Base-by-base conservation (phyloP, 2,888 invertebrate genomes). In the Pachymerium ferrugineum region DNA sequence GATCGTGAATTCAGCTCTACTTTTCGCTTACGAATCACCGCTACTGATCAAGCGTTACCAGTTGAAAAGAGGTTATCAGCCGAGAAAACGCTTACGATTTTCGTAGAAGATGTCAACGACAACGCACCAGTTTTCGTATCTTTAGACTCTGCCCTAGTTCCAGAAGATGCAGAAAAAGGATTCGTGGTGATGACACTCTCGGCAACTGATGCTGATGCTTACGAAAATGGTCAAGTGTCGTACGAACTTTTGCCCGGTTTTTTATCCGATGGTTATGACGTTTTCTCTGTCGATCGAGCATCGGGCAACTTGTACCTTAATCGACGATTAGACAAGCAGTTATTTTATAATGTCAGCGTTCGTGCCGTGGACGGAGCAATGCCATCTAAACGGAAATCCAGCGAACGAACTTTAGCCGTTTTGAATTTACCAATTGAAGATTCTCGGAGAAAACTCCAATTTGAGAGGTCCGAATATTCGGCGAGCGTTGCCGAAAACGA, bases 331-430 rank as follows among this genome's bases (percentile, higher is more conserved):
- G 83, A 84, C 74, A 72, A 75, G 68, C 77, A 76, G 16, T 75
- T 77, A 0, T 67, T 75, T 12, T 94, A 93, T 85, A 90, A 90
- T 79, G 85, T 95, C 54, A 90, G 91, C 0, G 88, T 95, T 67
- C 89, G 93, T 79, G 95, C 94, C 3, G 93, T 94, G 8, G 95
- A 95, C 82, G 94, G 94, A 82, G 95, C 94, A 0, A 93, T 93
- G 1, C 89, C 94, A 80, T 90, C 90, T 78, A 94, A 94, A 81
- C 87, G 94, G 76, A 89, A 90, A 83, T 92, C 92, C 76, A 90
- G 93, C 1, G 94, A 95, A 82, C 90, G 92, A 0, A 92, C 93
- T 81, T 85, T 95, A 68, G 94, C 92, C 4, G 87, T 95, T 74
- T 89, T 79, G 10, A 70, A 74, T 33, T 12, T 75, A 0, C 25